Evolutionary conservation across 2,113 vertebrate genomes (phyloP).

Genomic region (Nicator chloris): DNA sequence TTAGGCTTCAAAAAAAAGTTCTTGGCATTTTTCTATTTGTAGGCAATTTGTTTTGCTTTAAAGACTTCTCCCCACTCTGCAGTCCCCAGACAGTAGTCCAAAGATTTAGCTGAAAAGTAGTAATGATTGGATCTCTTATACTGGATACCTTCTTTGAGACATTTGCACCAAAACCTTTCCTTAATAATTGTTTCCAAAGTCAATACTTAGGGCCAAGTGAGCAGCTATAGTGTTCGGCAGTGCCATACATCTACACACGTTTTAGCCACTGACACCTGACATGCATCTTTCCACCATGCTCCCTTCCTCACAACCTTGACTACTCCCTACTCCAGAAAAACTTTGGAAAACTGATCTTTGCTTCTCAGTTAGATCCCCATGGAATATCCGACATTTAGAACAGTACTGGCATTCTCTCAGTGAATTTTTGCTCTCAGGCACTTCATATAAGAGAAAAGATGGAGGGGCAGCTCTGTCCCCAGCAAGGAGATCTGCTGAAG

Average conservation of each 20-base stretch:
- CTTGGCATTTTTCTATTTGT: background rate
- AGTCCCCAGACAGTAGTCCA: background rate
- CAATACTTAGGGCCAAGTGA: too few relatives aligned
- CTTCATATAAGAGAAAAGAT: background rate
- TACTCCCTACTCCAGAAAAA: background rate
- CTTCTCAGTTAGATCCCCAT: background rate
- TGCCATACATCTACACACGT: fast-evolving
- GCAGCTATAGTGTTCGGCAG: background rate
- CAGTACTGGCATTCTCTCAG: background rate
- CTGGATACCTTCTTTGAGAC: background rate
- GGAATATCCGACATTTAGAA: background rate
- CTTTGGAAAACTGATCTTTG: background rate
- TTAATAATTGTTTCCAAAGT: background rate
- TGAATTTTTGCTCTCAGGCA: background rate
- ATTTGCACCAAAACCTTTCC: background rate
- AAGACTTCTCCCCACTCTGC: background rate
- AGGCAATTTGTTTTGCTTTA: background rate
- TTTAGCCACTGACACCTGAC: background rate
- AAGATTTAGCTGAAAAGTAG: background rate
- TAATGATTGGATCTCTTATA: background rate
- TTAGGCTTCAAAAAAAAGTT: background rate
- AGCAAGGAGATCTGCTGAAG: background rate
- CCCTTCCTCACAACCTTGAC: background rate
- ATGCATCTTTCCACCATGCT: background rate
- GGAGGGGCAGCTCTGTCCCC: background rate